A percentile compares a stretch with the other conserved stretches of the same genome.
Evolutionary conservation across 2,888 invertebrate species (phyloP).

Genomic region (Boloria selene): DNA sequence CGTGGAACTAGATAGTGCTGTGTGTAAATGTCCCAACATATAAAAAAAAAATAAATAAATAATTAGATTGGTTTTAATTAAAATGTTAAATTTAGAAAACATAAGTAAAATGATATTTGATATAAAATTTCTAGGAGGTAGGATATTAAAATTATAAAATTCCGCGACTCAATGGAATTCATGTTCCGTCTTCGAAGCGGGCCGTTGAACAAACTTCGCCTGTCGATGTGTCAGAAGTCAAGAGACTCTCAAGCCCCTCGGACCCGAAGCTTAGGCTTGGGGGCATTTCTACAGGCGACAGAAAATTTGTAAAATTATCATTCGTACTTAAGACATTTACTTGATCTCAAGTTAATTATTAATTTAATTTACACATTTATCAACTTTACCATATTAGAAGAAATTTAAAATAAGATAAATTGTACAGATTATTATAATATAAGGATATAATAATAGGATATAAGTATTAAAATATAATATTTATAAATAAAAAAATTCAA

Average conservation of each 20-base stretch:
- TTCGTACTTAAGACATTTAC: slow-evolving; percentile 10
- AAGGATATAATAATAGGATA: no score
- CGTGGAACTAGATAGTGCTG: no score
- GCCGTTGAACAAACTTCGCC: slow-evolving; percentile 77
- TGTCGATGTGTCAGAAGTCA: slow-evolving; percentile 82
- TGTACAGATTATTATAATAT: no score
- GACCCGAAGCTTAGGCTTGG: slow-evolving; percentile 41
- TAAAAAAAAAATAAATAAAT: no score
- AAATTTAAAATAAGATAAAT: no score
- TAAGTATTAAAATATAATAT: no score
- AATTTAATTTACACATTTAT: no score
- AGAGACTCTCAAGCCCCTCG: slow-evolving; percentile 62
- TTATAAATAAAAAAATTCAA: no score
- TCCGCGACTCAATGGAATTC: slow-evolving; percentile 54
- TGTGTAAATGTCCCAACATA: no score
- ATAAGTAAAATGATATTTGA: neutral
- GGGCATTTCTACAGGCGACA: slow-evolving; percentile 33
- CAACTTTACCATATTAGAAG: no score
- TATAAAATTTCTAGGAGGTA: neutral
- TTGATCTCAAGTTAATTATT: slow-evolving; percentile 1
- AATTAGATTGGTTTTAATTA: neutral
- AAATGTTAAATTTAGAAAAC: neutral
- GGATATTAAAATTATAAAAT: slow-evolving; percentile 29
- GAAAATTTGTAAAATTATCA: slow-evolving; percentile 32
- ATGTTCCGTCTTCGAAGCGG: slow-evolving; percentile 60